Percentiles rank a stretch among this genome's conserved stretches.
These are phyloP conservation scores for Thunnus thynnus DNA, from an alignment of 2,113 vertebrate species.

Conservation along the genomic window DNA sequence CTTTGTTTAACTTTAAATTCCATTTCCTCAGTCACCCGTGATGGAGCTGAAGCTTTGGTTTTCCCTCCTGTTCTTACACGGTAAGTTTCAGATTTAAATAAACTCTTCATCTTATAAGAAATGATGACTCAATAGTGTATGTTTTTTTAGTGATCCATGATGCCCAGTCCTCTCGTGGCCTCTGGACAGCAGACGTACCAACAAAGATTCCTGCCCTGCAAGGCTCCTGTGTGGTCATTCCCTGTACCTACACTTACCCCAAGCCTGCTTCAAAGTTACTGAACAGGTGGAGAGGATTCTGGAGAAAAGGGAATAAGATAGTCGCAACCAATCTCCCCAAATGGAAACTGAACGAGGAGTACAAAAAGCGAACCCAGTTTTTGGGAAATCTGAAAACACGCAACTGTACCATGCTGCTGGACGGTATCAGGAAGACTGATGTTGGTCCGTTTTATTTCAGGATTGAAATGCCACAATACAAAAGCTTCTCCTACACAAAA, in stretches of 20 bases:
- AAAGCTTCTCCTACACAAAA: background rate
- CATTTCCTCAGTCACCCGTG: background rate
- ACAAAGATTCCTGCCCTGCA: background rate
- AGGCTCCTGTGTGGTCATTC: constrained; percentile 42
- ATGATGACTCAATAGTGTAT: background rate
- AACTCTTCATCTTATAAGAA: background rate
- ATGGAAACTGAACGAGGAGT: background rate
- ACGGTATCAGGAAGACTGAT: background rate
- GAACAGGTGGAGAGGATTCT: constrained; percentile 6
- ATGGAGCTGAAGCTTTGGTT: constrained; percentile 31
- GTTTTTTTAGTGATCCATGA: constrained; percentile 1
- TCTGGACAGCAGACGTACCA: background rate
- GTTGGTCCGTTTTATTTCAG: constrained; percentile 41
- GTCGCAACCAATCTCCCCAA: background rate
- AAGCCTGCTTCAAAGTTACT: background rate
- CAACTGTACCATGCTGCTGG: constrained; percentile 40
- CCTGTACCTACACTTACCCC: constrained; percentile 19
- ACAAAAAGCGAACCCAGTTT: background rate
- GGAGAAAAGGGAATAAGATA: background rate
- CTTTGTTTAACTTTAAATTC: background rate
- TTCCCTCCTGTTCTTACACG: constrained; percentile 21
- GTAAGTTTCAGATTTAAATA: constrained; percentile 30
- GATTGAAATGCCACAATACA: constrained; percentile 10
- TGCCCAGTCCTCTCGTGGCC: background rate
- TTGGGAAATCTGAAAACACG: rapidly evolving